These are phyloP conservation scores for Caenorhabditis plicata DNA, from an alignment of 2,888 invertebrate genomes.

Conservation along the genomic window DNA sequence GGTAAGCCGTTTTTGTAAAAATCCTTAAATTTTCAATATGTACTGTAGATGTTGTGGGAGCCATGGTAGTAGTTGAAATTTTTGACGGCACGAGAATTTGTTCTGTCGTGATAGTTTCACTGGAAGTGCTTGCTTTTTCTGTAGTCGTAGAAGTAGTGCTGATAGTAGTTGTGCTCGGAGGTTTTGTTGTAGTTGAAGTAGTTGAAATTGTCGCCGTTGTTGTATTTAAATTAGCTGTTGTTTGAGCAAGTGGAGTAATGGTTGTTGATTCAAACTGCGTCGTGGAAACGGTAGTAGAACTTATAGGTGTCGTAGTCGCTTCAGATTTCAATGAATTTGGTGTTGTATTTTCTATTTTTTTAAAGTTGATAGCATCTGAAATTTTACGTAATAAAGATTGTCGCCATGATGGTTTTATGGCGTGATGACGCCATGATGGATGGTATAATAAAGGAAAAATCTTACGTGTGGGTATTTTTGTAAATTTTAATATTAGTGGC, in stretches of 20 bases:
- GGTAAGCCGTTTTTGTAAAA: constrained; percentile 23
- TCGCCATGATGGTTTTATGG: too few species aligned
- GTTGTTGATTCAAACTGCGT: constrained; percentile 26
- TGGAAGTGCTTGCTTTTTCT: constrained; percentile 3
- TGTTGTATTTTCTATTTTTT: too few species aligned
- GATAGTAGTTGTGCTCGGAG: constrained; percentile 8
- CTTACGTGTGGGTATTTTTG: constrained; percentile 14
- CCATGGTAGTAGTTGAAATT: constrained; percentile 6
- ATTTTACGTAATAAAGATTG: too few species aligned
- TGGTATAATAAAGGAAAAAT: constrained; percentile 7
- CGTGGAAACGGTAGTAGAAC: too few species aligned
- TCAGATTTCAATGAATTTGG: too few species aligned
- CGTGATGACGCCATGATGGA: constrained; percentile 18
- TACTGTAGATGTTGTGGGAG: constrained; percentile 8
- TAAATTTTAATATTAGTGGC: constrained; percentile 22
- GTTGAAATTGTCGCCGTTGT: constrained; percentile 15
- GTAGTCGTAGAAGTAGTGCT: constrained; percentile 7
- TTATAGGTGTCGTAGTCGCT: too few species aligned
- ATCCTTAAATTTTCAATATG: constrained; percentile 6
- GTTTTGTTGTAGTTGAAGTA: constrained; percentile 8
- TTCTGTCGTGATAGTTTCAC: constrained; percentile 1
- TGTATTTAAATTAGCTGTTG: constrained; percentile 3
- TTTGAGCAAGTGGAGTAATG: constrained; percentile 16
- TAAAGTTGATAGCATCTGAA: constrained; percentile 19
- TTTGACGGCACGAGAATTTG: background rate